Evolutionary conservation across 1,140 invertebrate species (phyloP).

Genomic region (Mya arenaria): DNA sequence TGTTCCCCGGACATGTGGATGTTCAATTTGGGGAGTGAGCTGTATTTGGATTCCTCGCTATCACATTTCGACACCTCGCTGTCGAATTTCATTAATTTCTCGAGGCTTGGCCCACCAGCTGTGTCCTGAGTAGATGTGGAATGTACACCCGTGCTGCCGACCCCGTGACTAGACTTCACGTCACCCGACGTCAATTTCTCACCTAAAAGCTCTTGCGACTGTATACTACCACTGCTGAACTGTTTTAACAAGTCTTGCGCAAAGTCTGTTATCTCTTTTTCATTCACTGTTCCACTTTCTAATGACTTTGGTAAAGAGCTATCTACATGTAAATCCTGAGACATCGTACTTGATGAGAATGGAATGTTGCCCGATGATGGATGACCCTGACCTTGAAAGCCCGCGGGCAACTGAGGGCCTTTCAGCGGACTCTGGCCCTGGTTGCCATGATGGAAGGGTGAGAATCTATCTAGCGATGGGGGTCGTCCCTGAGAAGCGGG

Average conservation of each 20-base stretch:
- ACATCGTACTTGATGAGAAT: conserved; percentile 32
- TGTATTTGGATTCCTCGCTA: conserved; percentile 40
- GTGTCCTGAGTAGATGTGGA: conserved; percentile 51
- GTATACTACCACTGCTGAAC: conserved; percentile 55
- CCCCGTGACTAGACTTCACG: conserved; percentile 47
- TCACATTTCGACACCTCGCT: conserved; percentile 46
- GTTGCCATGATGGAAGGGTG: conserved; percentile 50
- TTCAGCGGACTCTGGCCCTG: conserved; percentile 30
- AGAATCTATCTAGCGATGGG: conserved; percentile 45
- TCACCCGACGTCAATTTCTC: conserved; percentile 30
- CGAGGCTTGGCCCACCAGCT: conserved; percentile 25
- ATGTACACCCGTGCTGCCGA: conserved; percentile 33
- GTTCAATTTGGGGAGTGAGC: conserved; percentile 40
- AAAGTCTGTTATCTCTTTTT: conserved; percentile 66
- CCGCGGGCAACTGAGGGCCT: conserved; percentile 49
- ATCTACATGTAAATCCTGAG: conserved; percentile 57
- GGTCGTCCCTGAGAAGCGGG: conserved; percentile 51
- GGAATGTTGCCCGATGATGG: conserved; percentile 69
- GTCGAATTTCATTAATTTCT: conserved; percentile 44
- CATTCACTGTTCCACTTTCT: conserved; percentile 55
- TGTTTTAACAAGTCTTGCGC: conserved; percentile 74
- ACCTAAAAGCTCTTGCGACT: conserved; percentile 1
- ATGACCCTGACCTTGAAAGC: conserved; percentile 51
- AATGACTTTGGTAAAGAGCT: conserved; percentile 32
- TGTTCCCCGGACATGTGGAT: conserved; percentile 81